Percentiles rank a stretch among this genome's conserved stretches.
These are phyloP conservation scores for Podocnemis expansa DNA, from an alignment of 2,113 vertebrate species.

Conservation along the genomic window DNA sequence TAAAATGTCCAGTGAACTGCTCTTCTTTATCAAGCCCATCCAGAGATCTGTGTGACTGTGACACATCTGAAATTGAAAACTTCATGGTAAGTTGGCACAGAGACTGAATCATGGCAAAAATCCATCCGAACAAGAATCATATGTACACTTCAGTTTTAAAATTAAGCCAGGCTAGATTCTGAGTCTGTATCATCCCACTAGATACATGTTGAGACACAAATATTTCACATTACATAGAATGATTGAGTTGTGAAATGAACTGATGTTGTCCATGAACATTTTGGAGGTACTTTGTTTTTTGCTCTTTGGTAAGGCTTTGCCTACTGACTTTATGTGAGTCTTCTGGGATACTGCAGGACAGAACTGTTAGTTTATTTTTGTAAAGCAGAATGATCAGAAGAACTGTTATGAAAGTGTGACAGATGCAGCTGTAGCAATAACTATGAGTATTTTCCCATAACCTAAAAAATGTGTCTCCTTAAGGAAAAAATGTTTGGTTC, in stretches of 20 bases:
- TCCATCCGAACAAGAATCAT: background rate
- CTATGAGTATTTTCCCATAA: background rate
- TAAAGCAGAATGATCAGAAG: constrained; percentile 47
- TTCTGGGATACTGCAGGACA: constrained; percentile 9
- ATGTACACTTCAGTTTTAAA: background rate
- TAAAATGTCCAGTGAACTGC: background rate
- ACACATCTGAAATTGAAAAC: background rate
- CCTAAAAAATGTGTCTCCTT: constrained; percentile 7
- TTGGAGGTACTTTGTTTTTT: constrained; percentile 37
- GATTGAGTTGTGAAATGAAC: constrained; percentile 42
- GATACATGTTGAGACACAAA: constrained; percentile 24
- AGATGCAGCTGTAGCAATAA: constrained; percentile 47
- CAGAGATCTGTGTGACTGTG: background rate
- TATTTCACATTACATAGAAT: constrained; percentile 21
- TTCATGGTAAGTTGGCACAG: background rate
- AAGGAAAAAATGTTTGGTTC: background rate
- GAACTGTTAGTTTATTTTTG: constrained; percentile 36
- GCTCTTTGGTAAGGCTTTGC: constrained; percentile 38
- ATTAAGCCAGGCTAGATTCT: background rate
- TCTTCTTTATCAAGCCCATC: background rate
- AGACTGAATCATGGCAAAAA: background rate
- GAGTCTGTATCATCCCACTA: background rate
- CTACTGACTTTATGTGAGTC: background rate
- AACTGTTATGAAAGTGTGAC: constrained; percentile 25
- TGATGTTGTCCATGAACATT: constrained; percentile 23